phyloP scores from a whole-genome alignment of 2,113 vertebrate species.

The Callipepla squamata region DNA sequence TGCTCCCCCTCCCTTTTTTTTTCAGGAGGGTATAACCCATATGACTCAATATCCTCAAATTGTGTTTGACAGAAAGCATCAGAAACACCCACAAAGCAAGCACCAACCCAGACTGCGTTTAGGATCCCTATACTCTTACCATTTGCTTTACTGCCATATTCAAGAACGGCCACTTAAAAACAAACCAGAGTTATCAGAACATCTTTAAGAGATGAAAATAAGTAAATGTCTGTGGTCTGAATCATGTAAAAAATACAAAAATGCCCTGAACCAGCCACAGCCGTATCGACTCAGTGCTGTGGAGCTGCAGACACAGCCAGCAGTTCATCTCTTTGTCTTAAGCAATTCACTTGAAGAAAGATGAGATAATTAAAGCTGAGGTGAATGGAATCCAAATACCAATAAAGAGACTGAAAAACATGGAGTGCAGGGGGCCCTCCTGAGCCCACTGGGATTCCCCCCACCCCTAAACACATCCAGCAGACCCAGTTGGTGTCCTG shows the following conservation, averaged over 20 bases:
- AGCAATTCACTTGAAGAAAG: neutral
- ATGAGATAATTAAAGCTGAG: neutral
- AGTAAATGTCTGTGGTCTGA: neutral
- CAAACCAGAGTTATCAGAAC: neutral
- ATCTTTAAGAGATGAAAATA: conserved; percentile 23
- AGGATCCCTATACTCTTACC: neutral
- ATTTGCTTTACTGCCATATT: neutral
- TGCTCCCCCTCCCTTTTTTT: neutral
- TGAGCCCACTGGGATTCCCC: neutral
- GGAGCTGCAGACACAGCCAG: neutral
- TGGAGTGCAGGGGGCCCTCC: neutral
- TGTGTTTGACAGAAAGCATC: conserved; percentile 34
- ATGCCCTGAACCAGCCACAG: neutral
- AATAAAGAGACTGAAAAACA: neutral
- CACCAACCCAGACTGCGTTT: neutral
- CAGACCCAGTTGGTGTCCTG: neutral
- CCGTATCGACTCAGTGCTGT: neutral
- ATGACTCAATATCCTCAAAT: conserved; percentile 67
- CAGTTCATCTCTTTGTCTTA: neutral
- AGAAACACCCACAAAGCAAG: conserved; percentile 37
- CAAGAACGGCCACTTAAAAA: conserved; percentile 37
- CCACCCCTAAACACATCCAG: neutral
- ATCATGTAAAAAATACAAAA: neutral
- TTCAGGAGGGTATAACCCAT: neutral
- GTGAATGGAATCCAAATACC: neutral